phyloP scores from a whole-genome alignment of 2,797 vertebrate genomes.

The Alcedo atthis region DNA sequence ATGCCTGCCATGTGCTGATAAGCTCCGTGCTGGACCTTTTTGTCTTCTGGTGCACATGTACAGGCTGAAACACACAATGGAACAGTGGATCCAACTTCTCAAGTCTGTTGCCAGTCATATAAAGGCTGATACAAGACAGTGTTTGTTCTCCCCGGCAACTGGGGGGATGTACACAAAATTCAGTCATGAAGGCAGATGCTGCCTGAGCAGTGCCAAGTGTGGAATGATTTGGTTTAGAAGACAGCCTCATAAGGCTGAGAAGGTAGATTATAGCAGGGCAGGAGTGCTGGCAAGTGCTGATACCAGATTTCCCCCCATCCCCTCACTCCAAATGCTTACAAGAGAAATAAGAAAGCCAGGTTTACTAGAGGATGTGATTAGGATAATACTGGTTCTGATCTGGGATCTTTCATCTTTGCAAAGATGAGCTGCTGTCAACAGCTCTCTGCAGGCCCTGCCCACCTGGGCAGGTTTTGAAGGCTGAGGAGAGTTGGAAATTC shows the following conservation, averaged over 20 bases:
- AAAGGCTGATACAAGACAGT: not conserved
- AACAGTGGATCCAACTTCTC: not conserved
- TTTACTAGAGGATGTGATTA: not conserved
- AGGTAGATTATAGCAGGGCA: not conserved
- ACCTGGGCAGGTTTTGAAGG: not conserved
- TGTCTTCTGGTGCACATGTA: not conserved
- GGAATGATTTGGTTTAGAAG: not conserved
- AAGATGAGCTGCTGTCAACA: not conserved
- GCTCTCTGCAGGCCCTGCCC: not conserved
- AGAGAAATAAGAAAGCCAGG: not conserved
- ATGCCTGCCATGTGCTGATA: constrained; percentile 55
- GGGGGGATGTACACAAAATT: not conserved
- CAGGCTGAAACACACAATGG: not conserved
- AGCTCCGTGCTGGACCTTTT: constrained; percentile 32
- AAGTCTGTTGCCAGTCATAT: not conserved
- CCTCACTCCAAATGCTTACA: not conserved
- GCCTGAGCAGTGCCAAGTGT: not conserved
- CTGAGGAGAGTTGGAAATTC: not conserved
- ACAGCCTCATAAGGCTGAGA: not conserved
- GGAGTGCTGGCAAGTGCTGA: not conserved
- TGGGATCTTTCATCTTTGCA: not conserved
- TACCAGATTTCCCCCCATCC: not conserved
- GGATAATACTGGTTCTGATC: not conserved
- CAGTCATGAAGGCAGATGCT: not conserved
- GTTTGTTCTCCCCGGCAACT: not conserved